phyloP scores from a whole-genome alignment of 1,140 invertebrate species.

The Muscidifurax raptorellus region DNA sequence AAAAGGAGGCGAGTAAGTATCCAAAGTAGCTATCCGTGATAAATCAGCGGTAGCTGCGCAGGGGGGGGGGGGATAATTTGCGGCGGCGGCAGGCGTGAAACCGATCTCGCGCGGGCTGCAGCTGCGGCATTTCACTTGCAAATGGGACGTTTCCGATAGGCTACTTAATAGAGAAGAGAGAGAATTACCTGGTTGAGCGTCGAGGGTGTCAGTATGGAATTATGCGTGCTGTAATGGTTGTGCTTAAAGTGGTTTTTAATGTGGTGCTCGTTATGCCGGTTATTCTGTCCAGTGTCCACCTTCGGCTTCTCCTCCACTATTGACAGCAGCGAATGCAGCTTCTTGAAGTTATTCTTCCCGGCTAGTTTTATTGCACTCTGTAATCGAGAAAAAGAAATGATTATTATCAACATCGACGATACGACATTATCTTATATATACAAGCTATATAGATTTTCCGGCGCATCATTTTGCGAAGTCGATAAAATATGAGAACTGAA shows the following conservation, averaged over 20 bases:
- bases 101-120: background rate
- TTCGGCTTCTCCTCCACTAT: constrained; percentile 78
- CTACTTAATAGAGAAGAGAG: constrained; percentile 22
- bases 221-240: constrained; percentile 73
- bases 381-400: constrained; percentile 60
- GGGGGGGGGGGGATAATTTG: background rate
- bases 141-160: constrained; percentile 34
- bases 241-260: constrained; percentile 75
- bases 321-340: constrained; percentile 73
- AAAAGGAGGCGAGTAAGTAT: background rate
- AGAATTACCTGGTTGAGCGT: constrained; percentile 71
- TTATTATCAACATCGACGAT: background rate
- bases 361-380: constrained; percentile 79
- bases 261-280: constrained; percentile 74
- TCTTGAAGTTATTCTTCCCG: constrained; percentile 78
- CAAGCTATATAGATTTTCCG: background rate
- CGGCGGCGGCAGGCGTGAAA: background rate
- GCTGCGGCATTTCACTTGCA: constrained; percentile 14
- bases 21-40: background rate
- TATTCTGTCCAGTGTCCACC: constrained; percentile 77
- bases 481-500: background rate
- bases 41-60: background rate
- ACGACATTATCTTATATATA: constrained; percentile 7
- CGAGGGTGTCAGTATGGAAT: constrained; percentile 74
- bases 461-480: background rate